Percentiles rank a stretch among this genome's conserved stretches.
phyloP scores from a whole-genome alignment of 1,140 invertebrate species.

The Zaprionus ornatus region DNA sequence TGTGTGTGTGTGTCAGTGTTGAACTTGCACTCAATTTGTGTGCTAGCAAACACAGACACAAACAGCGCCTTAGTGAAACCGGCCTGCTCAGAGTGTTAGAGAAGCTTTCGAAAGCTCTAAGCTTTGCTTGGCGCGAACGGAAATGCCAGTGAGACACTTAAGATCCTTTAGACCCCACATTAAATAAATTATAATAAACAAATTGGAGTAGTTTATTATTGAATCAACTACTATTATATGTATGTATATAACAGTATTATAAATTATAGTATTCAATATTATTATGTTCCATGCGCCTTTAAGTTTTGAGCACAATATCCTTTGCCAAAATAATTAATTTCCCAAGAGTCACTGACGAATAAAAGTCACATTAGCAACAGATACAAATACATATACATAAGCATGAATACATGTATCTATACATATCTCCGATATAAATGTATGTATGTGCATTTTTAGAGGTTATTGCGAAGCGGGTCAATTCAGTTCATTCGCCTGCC shows the following conservation, averaged over 20 bases:
- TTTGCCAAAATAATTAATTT: neutral
- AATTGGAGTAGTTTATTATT: neutral
- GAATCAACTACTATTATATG: neutral
- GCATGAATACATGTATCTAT: neutral
- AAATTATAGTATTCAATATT: neutral
- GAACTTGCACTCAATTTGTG: constrained; percentile 77
- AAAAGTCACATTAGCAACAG: neutral
- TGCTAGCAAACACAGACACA: constrained; percentile 20
- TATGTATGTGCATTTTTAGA: constrained; percentile 58
- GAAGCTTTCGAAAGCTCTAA: constrained; percentile 8
- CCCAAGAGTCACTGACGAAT: neutral
- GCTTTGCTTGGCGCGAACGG: constrained; percentile 49
- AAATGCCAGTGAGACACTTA: constrained; percentile 10
- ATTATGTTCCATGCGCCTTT: neutral
- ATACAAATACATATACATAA: neutral
- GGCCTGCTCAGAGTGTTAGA: constrained; percentile 1
- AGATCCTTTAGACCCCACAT: neutral
- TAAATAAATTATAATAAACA: neutral
- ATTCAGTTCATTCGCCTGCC: constrained; percentile 81
- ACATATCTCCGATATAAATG: neutral
- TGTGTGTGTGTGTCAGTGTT: constrained; percentile 45
- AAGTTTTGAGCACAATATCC: neutral
- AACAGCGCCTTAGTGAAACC: neutral
- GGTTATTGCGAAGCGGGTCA: constrained; percentile 80
- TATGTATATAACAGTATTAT: neutral